Conservation (phyloP, 2,888 invertebrate species). For the Frankliniella intonsa region DNA sequence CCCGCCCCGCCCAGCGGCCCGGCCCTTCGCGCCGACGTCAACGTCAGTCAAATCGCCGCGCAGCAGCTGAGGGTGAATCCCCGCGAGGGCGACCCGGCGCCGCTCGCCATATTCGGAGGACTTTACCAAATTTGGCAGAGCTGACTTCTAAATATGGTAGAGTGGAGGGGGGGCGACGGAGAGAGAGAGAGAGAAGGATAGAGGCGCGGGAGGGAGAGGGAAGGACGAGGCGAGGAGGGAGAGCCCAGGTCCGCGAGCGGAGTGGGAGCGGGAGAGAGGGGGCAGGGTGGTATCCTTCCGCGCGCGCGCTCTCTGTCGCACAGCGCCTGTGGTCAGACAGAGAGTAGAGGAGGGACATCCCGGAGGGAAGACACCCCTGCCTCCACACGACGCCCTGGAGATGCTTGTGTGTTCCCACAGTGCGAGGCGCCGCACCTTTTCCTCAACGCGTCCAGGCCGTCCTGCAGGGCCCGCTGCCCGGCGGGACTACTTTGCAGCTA, state of each 20-base stretch:
- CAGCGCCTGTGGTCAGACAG: not conserved
- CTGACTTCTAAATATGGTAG: constrained; percentile 76
- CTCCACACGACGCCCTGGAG: not conserved
- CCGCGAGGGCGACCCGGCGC: constrained; percentile 38
- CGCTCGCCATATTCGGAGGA: constrained; percentile 66
- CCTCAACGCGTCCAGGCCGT: not conserved
- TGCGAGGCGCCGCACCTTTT: not conserved
- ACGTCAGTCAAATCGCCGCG: constrained; percentile 15
- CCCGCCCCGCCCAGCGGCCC: not conserved
- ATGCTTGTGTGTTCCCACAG: not conserved
- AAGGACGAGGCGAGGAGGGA: not conserved
- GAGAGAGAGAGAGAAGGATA: constrained; percentile 22
- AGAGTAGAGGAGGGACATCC: constrained; percentile 40
- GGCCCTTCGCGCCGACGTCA: not conserved
- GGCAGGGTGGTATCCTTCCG: not conserved
- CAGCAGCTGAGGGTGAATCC: constrained; percentile 62
- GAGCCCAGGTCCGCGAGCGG: constrained; percentile 26
- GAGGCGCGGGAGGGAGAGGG: constrained; percentile 32
- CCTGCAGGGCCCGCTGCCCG: not conserved
- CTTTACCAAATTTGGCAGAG: constrained; percentile 77
- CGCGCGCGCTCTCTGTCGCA: not conserved
- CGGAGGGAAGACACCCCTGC: constrained; percentile 34
- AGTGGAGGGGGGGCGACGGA: constrained; percentile 61
- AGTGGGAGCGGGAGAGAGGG: constrained; percentile 17
- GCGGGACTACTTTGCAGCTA: constrained; percentile 31